phyloP scores from a whole-genome alignment of 2,113 vertebrate genomes.

The Triplophysa rosa region DNA sequence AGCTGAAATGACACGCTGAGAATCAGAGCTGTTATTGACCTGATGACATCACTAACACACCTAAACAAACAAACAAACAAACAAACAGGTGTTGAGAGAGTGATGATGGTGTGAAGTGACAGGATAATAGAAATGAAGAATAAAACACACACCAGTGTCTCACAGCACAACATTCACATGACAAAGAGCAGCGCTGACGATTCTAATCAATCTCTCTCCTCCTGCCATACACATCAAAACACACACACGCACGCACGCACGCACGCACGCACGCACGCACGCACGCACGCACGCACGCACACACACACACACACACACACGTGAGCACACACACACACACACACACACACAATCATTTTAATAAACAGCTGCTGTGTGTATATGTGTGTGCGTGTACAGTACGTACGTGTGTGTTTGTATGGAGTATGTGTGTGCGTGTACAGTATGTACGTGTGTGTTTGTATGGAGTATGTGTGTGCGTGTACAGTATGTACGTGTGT shows the following conservation, averaged over 20 bases:
- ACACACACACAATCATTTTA: conserved; percentile 55
- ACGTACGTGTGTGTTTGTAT: neutral
- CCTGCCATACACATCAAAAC: conserved; percentile 65
- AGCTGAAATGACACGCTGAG: no score
- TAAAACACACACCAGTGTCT: neutral
- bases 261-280: no score
- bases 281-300: conserved; percentile 59
- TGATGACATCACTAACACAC: neutral
- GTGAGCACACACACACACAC: conserved; percentile 62
- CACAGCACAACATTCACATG: conserved; percentile 63
- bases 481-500: neutral
- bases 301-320: conserved; percentile 45
- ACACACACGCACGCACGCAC: conserved; percentile 55
- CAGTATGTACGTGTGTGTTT: no score
- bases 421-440: conserved; percentile 9
- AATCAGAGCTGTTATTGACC: neutral
- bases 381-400: conserved; percentile 13
- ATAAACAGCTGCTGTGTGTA: conserved; percentile 62
- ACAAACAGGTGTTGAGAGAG: neutral
- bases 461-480: conserved; percentile 15
- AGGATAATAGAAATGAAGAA: conserved; percentile 2
- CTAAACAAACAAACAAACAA: conserved; percentile 5
- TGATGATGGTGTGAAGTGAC: neutral
- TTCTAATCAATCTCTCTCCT: conserved; percentile 63
- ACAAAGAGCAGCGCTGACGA: conserved; percentile 63